These are phyloP conservation scores for Fratercula arctica DNA, from an alignment of 2,797 vertebrate genomes.

Conservation along the genomic window DNA sequence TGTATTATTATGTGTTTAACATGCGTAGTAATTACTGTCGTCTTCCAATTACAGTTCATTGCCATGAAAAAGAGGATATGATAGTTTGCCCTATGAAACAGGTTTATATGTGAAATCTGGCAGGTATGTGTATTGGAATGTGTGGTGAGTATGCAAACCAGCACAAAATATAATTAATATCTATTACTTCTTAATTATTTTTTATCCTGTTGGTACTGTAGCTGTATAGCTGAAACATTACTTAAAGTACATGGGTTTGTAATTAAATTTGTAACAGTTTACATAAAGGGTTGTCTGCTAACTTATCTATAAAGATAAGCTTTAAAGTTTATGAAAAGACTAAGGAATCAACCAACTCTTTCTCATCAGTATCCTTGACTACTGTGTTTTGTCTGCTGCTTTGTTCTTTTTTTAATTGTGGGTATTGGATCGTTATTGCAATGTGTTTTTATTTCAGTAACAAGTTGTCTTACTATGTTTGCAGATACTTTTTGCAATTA, in stretches of 20 bases:
- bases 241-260: background rate
- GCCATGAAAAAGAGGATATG: slow-evolving; percentile 78
- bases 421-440: background rate
- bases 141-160: background rate
- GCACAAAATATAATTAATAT: background rate
- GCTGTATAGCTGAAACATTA: background rate
- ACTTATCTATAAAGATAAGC: background rate
- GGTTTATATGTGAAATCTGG: slow-evolving; percentile 76
- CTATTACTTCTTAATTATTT: background rate
- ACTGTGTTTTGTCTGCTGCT: background rate
- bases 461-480: background rate
- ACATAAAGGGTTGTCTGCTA: background rate
- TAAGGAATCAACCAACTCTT: background rate
- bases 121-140: slow-evolving; percentile 64
- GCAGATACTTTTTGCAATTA: background rate
- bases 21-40: slow-evolving; percentile 1
- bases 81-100: slow-evolving; percentile 75
- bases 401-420: background rate
- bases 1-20: background rate
- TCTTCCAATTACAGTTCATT: slow-evolving; percentile 71
- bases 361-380: background rate
- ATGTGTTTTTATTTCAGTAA: background rate
- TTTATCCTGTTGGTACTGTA: background rate
- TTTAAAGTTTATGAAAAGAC: background rate
- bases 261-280: background rate